phyloP scores from a whole-genome alignment of 2,113 vertebrate species.

The Cavia porcellus region DNA sequence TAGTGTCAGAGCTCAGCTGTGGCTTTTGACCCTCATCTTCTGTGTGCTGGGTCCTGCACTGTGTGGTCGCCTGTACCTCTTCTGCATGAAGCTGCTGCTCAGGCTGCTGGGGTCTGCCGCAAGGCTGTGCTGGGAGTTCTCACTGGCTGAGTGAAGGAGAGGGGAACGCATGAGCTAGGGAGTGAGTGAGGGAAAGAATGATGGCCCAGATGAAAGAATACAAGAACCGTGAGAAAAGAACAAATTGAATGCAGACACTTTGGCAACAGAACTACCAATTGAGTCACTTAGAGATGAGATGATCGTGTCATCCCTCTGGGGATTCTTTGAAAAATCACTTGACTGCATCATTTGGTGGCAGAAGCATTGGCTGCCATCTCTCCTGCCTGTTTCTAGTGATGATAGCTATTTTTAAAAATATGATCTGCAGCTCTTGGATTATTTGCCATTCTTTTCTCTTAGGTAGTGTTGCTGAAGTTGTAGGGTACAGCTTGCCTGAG shows the following conservation, averaged over 20 bases:
- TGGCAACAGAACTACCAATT: not conserved
- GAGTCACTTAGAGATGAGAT: not conserved
- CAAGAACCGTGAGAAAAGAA: constrained; percentile 10
- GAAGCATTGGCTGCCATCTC: not conserved
- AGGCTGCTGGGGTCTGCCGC: not conserved
- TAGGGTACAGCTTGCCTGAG: constrained; percentile 49
- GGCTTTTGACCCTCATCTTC: not conserved
- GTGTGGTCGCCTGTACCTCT: not conserved
- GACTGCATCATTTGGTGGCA: not conserved
- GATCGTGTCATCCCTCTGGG: not conserved
- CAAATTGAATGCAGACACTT: constrained; percentile 29
- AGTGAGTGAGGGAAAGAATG: not conserved
- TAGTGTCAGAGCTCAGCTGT: not conserved
- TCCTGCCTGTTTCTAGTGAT: not conserved
- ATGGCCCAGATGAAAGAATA: not conserved
- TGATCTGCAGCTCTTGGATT: constrained; percentile 38
- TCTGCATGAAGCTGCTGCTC: not conserved
- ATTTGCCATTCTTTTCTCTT: constrained; percentile 51
- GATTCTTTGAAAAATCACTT: constrained; percentile 42
- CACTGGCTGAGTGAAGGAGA: not conserved
- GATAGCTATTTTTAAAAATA: not conserved
- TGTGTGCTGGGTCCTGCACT: not conserved
- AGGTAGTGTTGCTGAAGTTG: constrained; percentile 71
- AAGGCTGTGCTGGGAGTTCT: not conserved
- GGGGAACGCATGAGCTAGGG: not conserved